Evolutionary conservation across 2,113 vertebrate genomes (phyloP).

Genomic region (Serinus canaria): DNA sequence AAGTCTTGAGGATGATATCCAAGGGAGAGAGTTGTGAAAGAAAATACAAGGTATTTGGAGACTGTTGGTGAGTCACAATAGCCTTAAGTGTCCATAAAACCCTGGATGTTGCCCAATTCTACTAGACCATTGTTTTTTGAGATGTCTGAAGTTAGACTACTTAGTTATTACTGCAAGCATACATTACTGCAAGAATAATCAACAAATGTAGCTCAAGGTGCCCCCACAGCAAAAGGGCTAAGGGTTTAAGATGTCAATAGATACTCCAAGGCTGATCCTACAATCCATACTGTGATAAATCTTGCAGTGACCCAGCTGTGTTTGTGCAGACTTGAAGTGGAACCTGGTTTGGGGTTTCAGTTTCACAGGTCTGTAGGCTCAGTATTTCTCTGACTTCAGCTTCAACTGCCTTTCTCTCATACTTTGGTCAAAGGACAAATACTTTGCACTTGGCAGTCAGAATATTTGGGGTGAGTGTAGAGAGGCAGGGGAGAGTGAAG

Average conservation of each 20-base stretch:
- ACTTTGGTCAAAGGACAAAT: background rate
- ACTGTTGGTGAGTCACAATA: background rate
- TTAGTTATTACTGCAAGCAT: background rate
- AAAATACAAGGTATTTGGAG: background rate
- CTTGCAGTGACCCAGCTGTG: background rate
- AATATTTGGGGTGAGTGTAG: background rate
- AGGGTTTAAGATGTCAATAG: background rate
- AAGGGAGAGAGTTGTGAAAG: background rate
- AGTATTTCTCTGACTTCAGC: background rate
- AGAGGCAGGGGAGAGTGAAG: accelerated
- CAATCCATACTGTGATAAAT: background rate
- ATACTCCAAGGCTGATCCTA: background rate
- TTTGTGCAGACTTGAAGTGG: background rate
- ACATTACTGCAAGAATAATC: background rate
- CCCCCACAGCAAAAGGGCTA: background rate
- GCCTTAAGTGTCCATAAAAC: background rate
- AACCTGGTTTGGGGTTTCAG: background rate
- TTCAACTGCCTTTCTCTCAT: background rate
- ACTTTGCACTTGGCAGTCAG: background rate
- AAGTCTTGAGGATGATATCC: background rate
- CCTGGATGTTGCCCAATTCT: background rate
- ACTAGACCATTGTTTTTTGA: background rate
- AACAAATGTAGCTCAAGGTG: background rate
- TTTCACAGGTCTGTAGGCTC: background rate
- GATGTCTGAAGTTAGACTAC: background rate